phyloP scores from a whole-genome alignment of 2,888 invertebrate species.

The Pelosia muscerda region DNA sequence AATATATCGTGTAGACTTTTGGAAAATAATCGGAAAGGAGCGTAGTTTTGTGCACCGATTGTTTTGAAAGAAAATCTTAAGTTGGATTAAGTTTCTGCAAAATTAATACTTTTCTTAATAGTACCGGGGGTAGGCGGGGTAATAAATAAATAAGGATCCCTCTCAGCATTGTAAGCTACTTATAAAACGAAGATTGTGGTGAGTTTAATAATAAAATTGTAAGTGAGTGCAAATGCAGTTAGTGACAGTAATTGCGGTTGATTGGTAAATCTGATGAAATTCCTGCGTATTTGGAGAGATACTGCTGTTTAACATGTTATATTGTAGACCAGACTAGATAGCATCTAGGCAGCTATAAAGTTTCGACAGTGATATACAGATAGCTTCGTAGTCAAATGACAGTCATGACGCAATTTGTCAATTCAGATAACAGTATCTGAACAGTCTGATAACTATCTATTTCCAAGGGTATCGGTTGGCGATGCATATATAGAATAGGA shows the following conservation, averaged over 20 bases:
- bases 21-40: no score
- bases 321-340: not conserved
- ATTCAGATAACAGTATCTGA: not conserved
- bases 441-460: not conserved
- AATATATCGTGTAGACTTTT: no score
- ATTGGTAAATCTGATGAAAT: not conserved
- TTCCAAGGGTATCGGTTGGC: not conserved
- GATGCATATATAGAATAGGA: not conserved
- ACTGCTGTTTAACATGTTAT: not conserved
- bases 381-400: not conserved
- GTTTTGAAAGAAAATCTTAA: no score
- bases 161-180: no score
- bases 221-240: no score
- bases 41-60: no score
- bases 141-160: no score
- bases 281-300: not conserved
- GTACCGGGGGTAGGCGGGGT: no score
- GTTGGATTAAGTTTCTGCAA: no score
- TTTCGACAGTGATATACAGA: not conserved
- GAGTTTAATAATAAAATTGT: no score
- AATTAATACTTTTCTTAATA: no score
- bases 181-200: no score
- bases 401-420: not conserved
- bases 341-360: not conserved
- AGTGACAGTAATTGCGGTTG: not conserved